Percentiles rank a stretch among this genome's conserved stretches.
Evolutionary conservation across 2,113 vertebrate species (phyloP).

Genomic region (Atlantisia rogersi): DNA sequence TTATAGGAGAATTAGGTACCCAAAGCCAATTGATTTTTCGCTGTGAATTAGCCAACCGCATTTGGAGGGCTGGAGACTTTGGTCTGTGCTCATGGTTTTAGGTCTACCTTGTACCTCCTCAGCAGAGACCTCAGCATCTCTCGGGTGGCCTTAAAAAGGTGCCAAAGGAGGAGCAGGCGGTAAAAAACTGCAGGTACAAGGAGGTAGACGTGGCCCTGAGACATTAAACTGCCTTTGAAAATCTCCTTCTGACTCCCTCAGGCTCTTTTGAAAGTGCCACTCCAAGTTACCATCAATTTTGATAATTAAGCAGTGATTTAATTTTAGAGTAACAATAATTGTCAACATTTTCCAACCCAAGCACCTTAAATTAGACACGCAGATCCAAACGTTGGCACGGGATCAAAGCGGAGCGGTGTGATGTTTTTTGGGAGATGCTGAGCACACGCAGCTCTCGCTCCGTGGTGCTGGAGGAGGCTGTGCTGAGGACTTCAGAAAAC

Average conservation of each 20-base stretch:
- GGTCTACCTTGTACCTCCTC: neutral
- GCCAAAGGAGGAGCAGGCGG: neutral
- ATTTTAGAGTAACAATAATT: slow-evolving; percentile 66
- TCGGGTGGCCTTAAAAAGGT: neutral
- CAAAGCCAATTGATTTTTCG: slow-evolving; percentile 51
- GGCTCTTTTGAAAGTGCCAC: slow-evolving; percentile 49
- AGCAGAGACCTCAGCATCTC: neutral
- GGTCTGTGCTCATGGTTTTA: neutral
- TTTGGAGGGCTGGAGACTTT: neutral
- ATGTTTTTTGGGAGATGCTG: neutral
- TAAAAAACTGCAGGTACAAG: neutral
- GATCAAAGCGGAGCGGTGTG: neutral
- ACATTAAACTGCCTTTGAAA: slow-evolving; percentile 44
- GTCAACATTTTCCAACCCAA: slow-evolving; percentile 60
- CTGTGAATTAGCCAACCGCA: slow-evolving; percentile 30
- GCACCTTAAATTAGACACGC: slow-evolving; percentile 50
- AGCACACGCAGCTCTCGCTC: neutral
- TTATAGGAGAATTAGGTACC: slow-evolving; percentile 55
- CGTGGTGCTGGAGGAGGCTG: neutral
- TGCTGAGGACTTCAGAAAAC: neutral
- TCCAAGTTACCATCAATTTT: slow-evolving; percentile 51
- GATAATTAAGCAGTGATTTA: slow-evolving; percentile 66
- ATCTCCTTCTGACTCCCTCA: slow-evolving; percentile 12
- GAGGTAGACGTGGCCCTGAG: slow-evolving; percentile 18
- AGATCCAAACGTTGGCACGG: neutral